These are phyloP conservation scores for Micromys minutus DNA, from an alignment of 2,113 vertebrate species.

Conservation along the genomic window DNA sequence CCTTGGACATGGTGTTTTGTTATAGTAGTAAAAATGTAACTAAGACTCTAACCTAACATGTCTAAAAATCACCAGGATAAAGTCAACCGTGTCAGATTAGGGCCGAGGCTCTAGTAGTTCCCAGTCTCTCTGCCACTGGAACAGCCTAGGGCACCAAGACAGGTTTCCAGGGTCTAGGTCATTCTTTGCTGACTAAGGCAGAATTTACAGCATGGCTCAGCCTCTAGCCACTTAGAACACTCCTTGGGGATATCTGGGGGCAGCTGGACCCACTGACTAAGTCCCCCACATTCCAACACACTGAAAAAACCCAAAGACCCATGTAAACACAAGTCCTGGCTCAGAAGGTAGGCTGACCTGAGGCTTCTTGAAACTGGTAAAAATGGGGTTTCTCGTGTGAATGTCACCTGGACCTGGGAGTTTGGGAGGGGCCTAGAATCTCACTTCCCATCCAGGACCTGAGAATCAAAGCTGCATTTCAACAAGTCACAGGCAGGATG, in stretches of 20 bases:
- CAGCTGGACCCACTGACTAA: not conserved
- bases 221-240: not conserved
- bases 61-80: not conserved
- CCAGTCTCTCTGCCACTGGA: no score
- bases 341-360: not conserved
- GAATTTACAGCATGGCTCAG: not conserved
- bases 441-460: not conserved
- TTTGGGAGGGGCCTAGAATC: not conserved
- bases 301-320: not conserved
- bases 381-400: not conserved
- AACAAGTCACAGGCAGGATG: not conserved
- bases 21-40: not conserved
- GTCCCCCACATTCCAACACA: no score
- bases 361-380: not conserved
- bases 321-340: not conserved
- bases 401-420: not conserved
- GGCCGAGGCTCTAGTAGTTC: not conserved
- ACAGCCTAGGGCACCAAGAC: not conserved
- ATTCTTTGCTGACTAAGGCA: not conserved
- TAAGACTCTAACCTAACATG: not conserved
- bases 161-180: not conserved
- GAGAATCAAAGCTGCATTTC: not conserved
- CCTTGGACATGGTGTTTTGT: not conserved
- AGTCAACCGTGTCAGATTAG: not conserved
- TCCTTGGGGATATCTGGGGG: not conserved